Base-by-base conservation (phyloP, 92 coral and sea anemone species). In the Plumapathes pennacea region DNA sequence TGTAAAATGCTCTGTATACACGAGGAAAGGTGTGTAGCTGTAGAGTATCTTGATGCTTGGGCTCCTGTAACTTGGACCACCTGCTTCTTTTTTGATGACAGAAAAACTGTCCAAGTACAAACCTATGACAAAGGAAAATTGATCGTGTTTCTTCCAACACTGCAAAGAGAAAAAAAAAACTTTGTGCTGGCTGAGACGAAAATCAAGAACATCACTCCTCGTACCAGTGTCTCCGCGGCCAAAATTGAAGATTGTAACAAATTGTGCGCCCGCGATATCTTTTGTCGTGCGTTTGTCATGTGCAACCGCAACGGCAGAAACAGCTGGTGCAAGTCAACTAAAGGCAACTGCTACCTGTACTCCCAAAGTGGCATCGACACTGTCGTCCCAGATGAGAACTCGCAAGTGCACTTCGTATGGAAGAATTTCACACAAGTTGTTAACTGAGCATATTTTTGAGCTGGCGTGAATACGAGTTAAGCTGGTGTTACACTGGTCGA, bases 281-380 rank as follows among this genome's bases (percentile, higher is more conserved):
- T 60, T 23, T 71, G 63, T 17, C 43, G 12, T 4, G 78, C 78
- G 18, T 71, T 71, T 48, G 78, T 71, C 30, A 46, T 71, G 19
- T 71, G 78, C 36, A n/a, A 38, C 18, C 56, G 22, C 18, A 19
- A 0, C 6, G 0, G 0, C 12, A 24, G 4, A 67, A 63, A 45
- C 41, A 67, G 74, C 37, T 67, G 74, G 74, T 67, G 74, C 25
- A 3, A 32, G 74, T 21, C 25, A 7, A 15, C 62, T 4, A 50
- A 4, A 12, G 44, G 55, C 8, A 71, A 71, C 38, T 71, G 78
- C 42, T 32, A 58, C 41, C 19, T 59, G 69, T 71, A 71, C 38
- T 71, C 78, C 19, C 14, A 71, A 53, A 67, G 38, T 4, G 52
- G 27, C 21, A 14, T 67, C 30, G 2, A 58, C 10, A 39, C 52